Percentiles rank a stretch among this genome's conserved stretches.
These are phyloP conservation scores for Tenthredo distinguenda DNA, from an alignment of 2,888 invertebrate species.

Conservation along the genomic window DNA sequence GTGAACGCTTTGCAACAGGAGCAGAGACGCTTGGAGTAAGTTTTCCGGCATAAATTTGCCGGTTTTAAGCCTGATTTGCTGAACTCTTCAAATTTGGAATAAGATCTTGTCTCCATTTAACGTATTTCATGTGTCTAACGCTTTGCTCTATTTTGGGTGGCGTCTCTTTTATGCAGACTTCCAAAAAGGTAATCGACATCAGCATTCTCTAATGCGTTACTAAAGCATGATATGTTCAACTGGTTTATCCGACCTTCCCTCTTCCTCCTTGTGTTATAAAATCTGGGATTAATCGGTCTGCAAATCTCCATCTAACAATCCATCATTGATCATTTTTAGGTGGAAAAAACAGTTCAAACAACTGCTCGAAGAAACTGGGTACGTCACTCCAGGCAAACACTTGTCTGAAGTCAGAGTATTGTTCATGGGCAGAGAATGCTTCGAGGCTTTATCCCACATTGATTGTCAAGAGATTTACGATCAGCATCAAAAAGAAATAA, in stretches of 20 bases:
- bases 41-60: conserved; percentile 62
- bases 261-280: conserved; percentile 16
- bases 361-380: conserved; percentile 94
- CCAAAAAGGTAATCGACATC: conserved; percentile 79
- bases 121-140: conserved; percentile 65
- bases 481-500: conserved; percentile 94
- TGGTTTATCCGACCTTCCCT: background rate
- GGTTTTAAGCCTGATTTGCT: background rate
- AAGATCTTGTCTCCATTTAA: conserved; percentile 3
- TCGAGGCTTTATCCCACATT: conserved; percentile 93
- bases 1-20: conserved; percentile 95
- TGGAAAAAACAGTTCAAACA: conserved; percentile 97
- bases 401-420: conserved; percentile 93
- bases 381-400: conserved; percentile 97
- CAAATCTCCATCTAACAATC: background rate
- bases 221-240: background rate
- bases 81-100: background rate
- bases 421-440: conserved; percentile 96
- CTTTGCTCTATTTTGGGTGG: conserved; percentile 77
- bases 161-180: conserved; percentile 79
- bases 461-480: conserved; percentile 97
- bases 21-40: conserved; percentile 94
- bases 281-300: background rate
- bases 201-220: conserved; percentile 37
- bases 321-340: conserved; percentile 78